These are phyloP conservation scores for Cheilosia impressa DNA, from an alignment of 2,888 invertebrate genomes.

Conservation along the genomic window DNA sequence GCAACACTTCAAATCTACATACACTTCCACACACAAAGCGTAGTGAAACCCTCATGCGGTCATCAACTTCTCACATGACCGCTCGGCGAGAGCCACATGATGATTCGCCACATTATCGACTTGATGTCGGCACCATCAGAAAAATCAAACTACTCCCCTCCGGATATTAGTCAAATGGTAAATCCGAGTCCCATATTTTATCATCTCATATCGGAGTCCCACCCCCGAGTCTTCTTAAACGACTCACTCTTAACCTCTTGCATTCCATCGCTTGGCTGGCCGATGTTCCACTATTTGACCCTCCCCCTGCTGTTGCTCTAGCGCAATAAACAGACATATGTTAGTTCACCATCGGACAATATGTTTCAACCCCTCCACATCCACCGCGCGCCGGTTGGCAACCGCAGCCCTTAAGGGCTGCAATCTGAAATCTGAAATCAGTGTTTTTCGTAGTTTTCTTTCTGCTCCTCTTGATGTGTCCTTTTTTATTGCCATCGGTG, in stretches of 20 bases:
- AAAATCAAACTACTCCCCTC: slow-evolving; percentile 14
- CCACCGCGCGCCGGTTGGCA: slow-evolving; percentile 29
- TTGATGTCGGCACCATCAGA: slow-evolving; percentile 27
- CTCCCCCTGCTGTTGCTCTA: slow-evolving; percentile 51
- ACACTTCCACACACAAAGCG: no score
- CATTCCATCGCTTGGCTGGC: slow-evolving; percentile 27
- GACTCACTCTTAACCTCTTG: slow-evolving; percentile 56
- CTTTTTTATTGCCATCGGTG: slow-evolving; percentile 70
- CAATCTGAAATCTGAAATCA: slow-evolving; percentile 25
- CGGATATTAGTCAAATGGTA: slow-evolving; percentile 39
- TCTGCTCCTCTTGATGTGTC: slow-evolving; percentile 16
- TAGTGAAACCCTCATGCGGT: no score
- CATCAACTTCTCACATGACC: no score
- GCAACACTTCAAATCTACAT: no score
- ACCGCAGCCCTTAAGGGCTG: slow-evolving; percentile 39
- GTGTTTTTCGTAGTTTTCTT: slow-evolving; percentile 56
- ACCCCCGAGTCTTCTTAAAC: slow-evolving; percentile 25
- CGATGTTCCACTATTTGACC: slow-evolving; percentile 48
- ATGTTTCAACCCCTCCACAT: slow-evolving; percentile 45
- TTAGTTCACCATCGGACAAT: slow-evolving; percentile 61
- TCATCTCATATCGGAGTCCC: slow-evolving; percentile 33
- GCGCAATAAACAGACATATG: slow-evolving; percentile 69
- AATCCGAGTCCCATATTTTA: slow-evolving; percentile 36
- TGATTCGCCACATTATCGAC: slow-evolving; percentile 2
- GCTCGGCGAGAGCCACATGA: no score